phyloP scores from a whole-genome alignment of 2,113 vertebrate genomes.

The Himantopus leucocephalus region DNA sequence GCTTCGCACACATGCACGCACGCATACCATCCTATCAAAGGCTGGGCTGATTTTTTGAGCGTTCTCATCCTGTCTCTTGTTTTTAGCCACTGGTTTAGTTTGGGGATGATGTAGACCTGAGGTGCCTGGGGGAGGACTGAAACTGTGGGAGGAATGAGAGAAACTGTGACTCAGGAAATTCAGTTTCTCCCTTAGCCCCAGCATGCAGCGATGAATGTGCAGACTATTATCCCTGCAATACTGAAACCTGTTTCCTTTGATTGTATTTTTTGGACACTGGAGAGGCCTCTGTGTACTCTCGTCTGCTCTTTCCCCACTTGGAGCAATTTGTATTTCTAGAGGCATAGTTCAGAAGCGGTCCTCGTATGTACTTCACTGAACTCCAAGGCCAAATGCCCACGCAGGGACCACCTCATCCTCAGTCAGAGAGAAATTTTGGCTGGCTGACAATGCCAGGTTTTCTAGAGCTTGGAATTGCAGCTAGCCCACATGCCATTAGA shows the following conservation, averaged over 20 bases:
- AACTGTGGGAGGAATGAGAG: slow-evolving; percentile 32
- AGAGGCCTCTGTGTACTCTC: not conserved
- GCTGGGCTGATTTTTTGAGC: not conserved
- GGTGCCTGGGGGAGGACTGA: not conserved
- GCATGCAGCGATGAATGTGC: not conserved
- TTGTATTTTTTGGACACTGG: not conserved
- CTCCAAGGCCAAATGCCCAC: not conserved
- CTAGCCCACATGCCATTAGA: not conserved
- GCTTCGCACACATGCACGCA: accelerated
- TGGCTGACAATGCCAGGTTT: not conserved
- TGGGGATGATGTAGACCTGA: not conserved
- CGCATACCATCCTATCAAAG: accelerated
- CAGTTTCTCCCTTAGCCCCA: not conserved
- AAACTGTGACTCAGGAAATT: slow-evolving; percentile 53
- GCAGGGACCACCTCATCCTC: not conserved
- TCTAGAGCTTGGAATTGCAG: not conserved
- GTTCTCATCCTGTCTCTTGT: not conserved
- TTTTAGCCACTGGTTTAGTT: not conserved
- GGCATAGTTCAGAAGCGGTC: not conserved
- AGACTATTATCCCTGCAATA: not conserved
- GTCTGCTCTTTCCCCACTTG: not conserved
- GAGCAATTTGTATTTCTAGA: not conserved
- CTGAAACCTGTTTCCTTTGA: not conserved
- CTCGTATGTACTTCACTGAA: not conserved
- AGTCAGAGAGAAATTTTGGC: not conserved